Evolutionary conservation across 2,888 invertebrate species (phyloP).

Genomic region (Theristus sp.): DNA sequence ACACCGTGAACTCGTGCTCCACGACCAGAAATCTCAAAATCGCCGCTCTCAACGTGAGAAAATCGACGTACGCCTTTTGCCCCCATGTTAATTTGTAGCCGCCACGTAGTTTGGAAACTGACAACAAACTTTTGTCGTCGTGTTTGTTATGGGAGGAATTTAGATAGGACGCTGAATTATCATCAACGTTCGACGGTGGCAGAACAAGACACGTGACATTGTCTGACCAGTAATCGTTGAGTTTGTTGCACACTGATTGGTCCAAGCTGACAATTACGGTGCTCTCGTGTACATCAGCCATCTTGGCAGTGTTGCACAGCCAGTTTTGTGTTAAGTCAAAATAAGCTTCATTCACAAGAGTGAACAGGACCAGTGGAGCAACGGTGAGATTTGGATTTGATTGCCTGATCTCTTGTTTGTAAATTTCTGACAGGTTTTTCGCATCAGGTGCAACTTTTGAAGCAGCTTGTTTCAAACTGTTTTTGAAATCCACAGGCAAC

Average conservation of each 20-base stretch:
- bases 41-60: background rate
- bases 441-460: no score
- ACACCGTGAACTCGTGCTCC: background rate
- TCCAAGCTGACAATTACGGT: background rate
- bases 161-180: no score
- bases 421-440: no score
- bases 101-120: no score
- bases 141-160: no score
- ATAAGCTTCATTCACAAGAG: background rate
- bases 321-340: constrained; percentile 1
- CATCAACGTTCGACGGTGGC: background rate
- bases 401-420: no score
- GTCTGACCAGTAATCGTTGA: background rate
- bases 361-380: no score
- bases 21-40: background rate
- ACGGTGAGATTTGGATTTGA: no score
- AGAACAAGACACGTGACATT: background rate
- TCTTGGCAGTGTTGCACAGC: constrained; percentile 3
- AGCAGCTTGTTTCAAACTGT: no score
- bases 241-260: background rate
- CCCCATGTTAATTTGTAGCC: no score
- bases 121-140: no score
- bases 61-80: background rate
- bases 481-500: no score
- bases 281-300: background rate